Evolutionary conservation across 2,113 vertebrate species (phyloP).

Genomic region (Myotis yumanensis): DNA sequence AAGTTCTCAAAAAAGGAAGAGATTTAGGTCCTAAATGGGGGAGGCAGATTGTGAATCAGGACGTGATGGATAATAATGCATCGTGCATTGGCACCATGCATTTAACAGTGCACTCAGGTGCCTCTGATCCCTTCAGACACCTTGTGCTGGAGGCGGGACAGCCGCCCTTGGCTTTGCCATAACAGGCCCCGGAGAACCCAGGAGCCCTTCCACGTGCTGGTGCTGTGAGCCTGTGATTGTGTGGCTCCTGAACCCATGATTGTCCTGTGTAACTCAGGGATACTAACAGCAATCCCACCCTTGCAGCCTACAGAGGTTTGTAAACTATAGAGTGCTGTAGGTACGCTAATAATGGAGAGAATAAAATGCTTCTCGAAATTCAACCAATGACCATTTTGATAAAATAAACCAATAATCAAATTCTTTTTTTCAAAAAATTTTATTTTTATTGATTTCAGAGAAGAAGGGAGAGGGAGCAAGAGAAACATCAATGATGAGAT

Average conservation of each 20-base stretch:
- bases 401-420: background rate
- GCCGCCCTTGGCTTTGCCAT: background rate
- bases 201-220: accelerated
- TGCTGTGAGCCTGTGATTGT: background rate
- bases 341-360: background rate
- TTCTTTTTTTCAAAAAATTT: too few species aligned
- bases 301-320: background rate
- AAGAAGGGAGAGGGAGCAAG: too few species aligned
- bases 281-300: background rate
- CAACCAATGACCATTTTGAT: background rate
- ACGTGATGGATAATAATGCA: background rate
- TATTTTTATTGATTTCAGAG: too few species aligned
- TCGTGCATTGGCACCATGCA: background rate
- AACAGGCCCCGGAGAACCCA: too few species aligned
- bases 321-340: background rate
- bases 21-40: background rate
- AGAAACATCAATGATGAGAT: too few species aligned
- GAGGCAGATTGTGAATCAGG: background rate
- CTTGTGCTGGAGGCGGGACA: background rate
- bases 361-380: conserved; percentile 8
- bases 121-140: background rate
- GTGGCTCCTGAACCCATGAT: background rate
- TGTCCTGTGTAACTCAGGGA: background rate
- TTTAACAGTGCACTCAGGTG: background rate
- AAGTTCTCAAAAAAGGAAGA: background rate